Evolutionary conservation across 2,797 vertebrate species (phyloP).

Genomic region (Sphaeramia orbicularis): DNA sequence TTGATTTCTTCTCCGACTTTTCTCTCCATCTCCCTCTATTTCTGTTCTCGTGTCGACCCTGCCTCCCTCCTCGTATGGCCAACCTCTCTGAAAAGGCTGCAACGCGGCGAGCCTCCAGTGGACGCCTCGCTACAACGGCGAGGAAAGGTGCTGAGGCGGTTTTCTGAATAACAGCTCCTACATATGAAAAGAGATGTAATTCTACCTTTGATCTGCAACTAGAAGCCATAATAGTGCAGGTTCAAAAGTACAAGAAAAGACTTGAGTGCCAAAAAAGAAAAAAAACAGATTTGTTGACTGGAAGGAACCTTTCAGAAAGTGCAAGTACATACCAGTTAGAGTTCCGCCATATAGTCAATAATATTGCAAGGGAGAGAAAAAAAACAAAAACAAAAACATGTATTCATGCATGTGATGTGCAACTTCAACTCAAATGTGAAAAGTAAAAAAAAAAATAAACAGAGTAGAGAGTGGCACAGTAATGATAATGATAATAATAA

Average conservation of each 20-base stretch:
- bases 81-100: slow-evolving; percentile 59
- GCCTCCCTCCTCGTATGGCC: slow-evolving; percentile 38
- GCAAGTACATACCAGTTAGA: slow-evolving; percentile 44
- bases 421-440: slow-evolving; percentile 29
- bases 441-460: background rate
- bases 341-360: slow-evolving; percentile 31
- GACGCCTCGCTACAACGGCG: slow-evolving; percentile 37
- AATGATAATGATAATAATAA: slow-evolving; percentile 44
- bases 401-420: slow-evolving; percentile 23
- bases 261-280: slow-evolving; percentile 50
- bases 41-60: slow-evolving; percentile 47
- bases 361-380: slow-evolving; percentile 13
- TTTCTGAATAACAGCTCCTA: slow-evolving; percentile 67
- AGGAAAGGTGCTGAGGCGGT: slow-evolving; percentile 46
- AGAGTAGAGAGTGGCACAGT: slow-evolving; percentile 52
- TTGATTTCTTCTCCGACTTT: slow-evolving; percentile 72
- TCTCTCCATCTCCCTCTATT: slow-evolving; percentile 60
- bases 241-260: slow-evolving; percentile 67
- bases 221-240: slow-evolving; percentile 60
- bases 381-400: background rate
- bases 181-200: slow-evolving; percentile 71
- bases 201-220: slow-evolving; percentile 73
- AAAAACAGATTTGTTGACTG: slow-evolving; percentile 30
- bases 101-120: too few species aligned
- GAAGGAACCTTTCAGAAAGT: slow-evolving; percentile 57